Conservation (phyloP, 2,888 invertebrate genomes). For the Sphaeridia pumilis region DNA sequence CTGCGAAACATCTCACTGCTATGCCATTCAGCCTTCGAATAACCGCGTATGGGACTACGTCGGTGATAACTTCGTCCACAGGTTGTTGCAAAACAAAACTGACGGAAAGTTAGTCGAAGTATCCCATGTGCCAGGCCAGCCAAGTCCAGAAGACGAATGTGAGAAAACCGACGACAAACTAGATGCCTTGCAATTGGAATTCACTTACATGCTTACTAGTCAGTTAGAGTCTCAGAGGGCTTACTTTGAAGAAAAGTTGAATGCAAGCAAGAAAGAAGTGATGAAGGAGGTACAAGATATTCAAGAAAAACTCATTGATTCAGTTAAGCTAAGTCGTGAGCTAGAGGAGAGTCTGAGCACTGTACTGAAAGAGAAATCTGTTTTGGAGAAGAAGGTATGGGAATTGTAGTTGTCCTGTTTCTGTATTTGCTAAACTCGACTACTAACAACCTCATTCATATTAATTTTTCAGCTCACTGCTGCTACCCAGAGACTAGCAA, state of each 20-base stretch:
- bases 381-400: conserved; percentile 31
- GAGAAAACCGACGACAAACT: conserved; percentile 55
- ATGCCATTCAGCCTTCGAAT: conserved; percentile 89
- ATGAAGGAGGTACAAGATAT: conserved; percentile 13
- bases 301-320: conserved; percentile 6
- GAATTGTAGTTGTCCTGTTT: no score
- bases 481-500: conserved; percentile 45
- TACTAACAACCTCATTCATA: conserved; percentile 7
- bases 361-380: conserved; percentile 18
- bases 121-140: conserved; percentile 43
- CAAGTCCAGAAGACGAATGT: conserved; percentile 38
- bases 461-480: conserved; percentile 31
- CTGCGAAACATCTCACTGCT: conserved; percentile 89
- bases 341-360: conserved; percentile 3
- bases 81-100: conserved; percentile 87
- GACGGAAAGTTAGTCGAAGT: conserved; percentile 88
- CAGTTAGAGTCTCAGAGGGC: conserved; percentile 88
- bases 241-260: conserved; percentile 75
- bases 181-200: conserved; percentile 90
- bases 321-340: conserved; percentile 10
- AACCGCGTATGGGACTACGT: conserved; percentile 99
- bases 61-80: conserved; percentile 91
- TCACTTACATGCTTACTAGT: conserved; percentile 86
- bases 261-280: conserved; percentile 41
- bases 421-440: no score